Conservation (phyloP, 2,888 invertebrate species). For the Scaptomyza cyrtandrae region DNA sequence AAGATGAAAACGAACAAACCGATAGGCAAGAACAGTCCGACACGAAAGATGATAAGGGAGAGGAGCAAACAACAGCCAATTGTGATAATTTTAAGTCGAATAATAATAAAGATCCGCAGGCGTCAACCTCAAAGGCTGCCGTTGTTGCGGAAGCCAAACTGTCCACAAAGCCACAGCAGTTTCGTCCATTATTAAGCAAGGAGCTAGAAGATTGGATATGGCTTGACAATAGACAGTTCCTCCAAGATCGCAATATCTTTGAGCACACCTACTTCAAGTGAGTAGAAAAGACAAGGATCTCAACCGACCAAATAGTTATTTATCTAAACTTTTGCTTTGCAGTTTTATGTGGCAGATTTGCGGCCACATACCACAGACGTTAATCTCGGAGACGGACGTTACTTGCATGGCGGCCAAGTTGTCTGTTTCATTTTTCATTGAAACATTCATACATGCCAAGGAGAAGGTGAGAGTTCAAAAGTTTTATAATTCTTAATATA, state of each 20-base stretch:
- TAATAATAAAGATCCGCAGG: slow-evolving; percentile 62
- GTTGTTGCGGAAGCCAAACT: slow-evolving; percentile 41
- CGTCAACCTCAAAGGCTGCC: slow-evolving; percentile 69
- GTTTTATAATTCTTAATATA: too few relatives aligned
- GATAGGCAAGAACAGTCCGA: not conserved
- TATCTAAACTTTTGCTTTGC: slow-evolving; percentile 51
- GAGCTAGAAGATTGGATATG: slow-evolving; percentile 98
- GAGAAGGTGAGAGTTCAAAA: slow-evolving; percentile 89
- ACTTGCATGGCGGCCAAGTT: slow-evolving; percentile 94
- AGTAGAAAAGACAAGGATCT: slow-evolving; percentile 80
- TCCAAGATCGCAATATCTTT: slow-evolving; percentile 97
- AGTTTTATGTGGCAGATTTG: slow-evolving; percentile 99
- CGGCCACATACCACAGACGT: slow-evolving; percentile 95
- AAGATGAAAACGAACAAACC: not conserved
- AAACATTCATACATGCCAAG: slow-evolving; percentile 98
- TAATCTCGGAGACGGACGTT: slow-evolving; percentile 91
- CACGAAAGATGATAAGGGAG: not conserved
- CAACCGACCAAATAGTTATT: not conserved
- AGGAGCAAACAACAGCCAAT: slow-evolving; percentile 73
- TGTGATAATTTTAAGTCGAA: slow-evolving; percentile 82
- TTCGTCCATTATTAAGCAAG: slow-evolving; percentile 82
- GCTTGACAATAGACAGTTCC: slow-evolving; percentile 98
- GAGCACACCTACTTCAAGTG: slow-evolving; percentile 97
- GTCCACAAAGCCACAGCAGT: slow-evolving; percentile 53
- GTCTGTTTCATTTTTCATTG: slow-evolving; percentile 97